Conservation (phyloP, 2,113 vertebrate species). For the Tautogolabrus adspersus region DNA sequence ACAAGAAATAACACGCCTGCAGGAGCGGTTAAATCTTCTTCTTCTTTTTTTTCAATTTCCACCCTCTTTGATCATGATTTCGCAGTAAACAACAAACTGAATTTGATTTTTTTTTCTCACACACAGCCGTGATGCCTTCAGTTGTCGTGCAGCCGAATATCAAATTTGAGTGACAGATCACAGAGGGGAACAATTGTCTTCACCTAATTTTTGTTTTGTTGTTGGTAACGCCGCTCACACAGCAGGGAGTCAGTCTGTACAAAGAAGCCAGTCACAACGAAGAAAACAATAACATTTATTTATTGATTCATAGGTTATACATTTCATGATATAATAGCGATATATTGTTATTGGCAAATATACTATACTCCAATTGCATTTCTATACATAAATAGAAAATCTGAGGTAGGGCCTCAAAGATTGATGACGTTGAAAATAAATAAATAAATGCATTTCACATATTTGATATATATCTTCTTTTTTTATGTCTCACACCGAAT, state of each 20-base stretch:
- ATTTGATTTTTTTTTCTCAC: background rate
- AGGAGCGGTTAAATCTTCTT: slow-evolving; percentile 10
- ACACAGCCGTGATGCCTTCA: slow-evolving; percentile 5
- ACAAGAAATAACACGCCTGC: slow-evolving; percentile 46
- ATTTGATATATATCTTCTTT: slow-evolving; percentile 84
- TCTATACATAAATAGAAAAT: slow-evolving; percentile 99
- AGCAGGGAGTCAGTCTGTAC: background rate
- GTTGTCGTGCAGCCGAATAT: background rate
- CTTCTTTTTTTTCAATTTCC: slow-evolving; percentile 10
- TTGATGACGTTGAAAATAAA: slow-evolving; percentile 92
- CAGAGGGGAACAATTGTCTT: slow-evolving; percentile 24
- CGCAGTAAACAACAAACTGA: slow-evolving; percentile 26
- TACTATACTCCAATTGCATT: slow-evolving; percentile 99
- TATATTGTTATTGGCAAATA: slow-evolving; percentile 96
- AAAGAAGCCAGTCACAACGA: slow-evolving; percentile 59
- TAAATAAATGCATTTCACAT: slow-evolving; percentile 91
- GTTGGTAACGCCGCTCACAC: background rate
- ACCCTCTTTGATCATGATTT: slow-evolving; percentile 48
- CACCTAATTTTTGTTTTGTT: slow-evolving; percentile 15
- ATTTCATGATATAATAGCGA: slow-evolving; percentile 93
- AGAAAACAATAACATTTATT: slow-evolving; percentile 98
- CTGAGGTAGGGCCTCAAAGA: slow-evolving; percentile 99
- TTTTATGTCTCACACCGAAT: slow-evolving; percentile 82
- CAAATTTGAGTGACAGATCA: slow-evolving; percentile 43
- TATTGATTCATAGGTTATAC: slow-evolving; percentile 91